A percentile compares a stretch with the other conserved stretches of the same genome.
Conservation (phyloP, 2,113 vertebrate genomes). For the Petaurus breviceps region DNA sequence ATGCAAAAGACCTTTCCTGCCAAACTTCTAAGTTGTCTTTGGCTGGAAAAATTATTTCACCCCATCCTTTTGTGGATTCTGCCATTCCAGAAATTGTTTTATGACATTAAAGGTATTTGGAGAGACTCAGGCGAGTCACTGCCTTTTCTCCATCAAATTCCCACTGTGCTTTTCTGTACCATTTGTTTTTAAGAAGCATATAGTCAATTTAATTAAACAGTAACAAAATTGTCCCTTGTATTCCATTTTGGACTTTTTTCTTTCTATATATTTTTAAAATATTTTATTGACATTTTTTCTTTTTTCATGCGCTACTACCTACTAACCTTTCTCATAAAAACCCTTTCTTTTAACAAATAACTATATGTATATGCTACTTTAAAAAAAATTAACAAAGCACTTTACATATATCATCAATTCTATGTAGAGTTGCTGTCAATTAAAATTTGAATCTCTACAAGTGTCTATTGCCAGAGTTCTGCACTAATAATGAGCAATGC, state of each 20-base stretch:
- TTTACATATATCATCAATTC: background rate
- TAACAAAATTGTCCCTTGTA: background rate
- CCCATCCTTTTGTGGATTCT: too few relatives aligned
- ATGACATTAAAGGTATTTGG: too few relatives aligned
- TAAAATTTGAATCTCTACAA: background rate
- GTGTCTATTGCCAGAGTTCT: background rate
- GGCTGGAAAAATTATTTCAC: too few relatives aligned
- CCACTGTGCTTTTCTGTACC: too few relatives aligned
- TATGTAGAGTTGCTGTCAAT: background rate
- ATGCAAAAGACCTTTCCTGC: too few relatives aligned
- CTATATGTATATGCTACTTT: background rate
- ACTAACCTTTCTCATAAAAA: background rate
- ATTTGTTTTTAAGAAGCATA: background rate
- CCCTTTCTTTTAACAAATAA: background rate
- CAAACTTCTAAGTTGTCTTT: too few relatives aligned
- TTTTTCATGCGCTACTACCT: background rate
- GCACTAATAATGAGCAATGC: background rate
- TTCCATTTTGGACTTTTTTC: background rate
- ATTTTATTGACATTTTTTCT: background rate
- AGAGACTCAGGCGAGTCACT: too few relatives aligned
- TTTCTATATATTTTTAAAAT: background rate
- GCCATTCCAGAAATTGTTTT: too few relatives aligned
- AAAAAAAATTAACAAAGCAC: background rate
- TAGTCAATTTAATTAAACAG: background rate
- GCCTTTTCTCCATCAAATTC: too few relatives aligned